phyloP scores from a whole-genome alignment of 1,140 invertebrate species.

The Pseudobourletiella spinata region DNA sequence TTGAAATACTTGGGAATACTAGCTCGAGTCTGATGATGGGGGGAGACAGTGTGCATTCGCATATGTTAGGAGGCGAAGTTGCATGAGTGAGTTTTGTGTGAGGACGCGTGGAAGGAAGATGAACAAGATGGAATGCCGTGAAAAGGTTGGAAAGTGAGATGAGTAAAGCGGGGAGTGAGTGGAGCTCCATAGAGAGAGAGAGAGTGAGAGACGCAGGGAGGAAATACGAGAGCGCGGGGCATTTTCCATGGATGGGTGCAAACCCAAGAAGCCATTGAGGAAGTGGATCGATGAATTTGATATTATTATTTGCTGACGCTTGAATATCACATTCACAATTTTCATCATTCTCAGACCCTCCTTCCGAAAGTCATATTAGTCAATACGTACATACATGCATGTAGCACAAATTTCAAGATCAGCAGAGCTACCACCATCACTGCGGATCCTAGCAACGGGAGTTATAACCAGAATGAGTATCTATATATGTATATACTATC shows the following conservation, averaged over 20 bases:
- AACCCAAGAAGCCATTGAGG: slow-evolving; percentile 4
- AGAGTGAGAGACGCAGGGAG: not conserved
- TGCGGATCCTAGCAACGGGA: not conserved
- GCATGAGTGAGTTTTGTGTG: too few species aligned
- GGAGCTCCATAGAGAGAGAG: too few species aligned
- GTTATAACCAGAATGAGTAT: not conserved
- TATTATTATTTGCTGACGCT: slow-evolving; percentile 32
- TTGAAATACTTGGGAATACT: too few species aligned
- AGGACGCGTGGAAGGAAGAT: too few species aligned
- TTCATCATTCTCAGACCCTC: not conserved
- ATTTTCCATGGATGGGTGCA: slow-evolving; percentile 4
- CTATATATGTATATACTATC: not conserved
- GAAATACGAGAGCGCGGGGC: slow-evolving; percentile 4
- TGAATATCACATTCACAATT: slow-evolving; percentile 13
- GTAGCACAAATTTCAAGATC: not conserved
- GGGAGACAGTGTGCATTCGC: too few species aligned
- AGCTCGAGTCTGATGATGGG: too few species aligned
- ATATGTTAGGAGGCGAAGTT: too few species aligned
- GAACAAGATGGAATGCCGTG: slow-evolving; percentile 5
- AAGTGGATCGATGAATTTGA: slow-evolving; percentile 29
- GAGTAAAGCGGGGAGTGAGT: not conserved
- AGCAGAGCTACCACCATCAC: not conserved
- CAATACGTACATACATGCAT: not conserved
- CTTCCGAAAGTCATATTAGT: not conserved
- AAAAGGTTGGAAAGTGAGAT: slow-evolving; percentile 3